Base-by-base conservation (phyloP, 2,113 vertebrate species). In the Oreocharis arfaki region DNA sequence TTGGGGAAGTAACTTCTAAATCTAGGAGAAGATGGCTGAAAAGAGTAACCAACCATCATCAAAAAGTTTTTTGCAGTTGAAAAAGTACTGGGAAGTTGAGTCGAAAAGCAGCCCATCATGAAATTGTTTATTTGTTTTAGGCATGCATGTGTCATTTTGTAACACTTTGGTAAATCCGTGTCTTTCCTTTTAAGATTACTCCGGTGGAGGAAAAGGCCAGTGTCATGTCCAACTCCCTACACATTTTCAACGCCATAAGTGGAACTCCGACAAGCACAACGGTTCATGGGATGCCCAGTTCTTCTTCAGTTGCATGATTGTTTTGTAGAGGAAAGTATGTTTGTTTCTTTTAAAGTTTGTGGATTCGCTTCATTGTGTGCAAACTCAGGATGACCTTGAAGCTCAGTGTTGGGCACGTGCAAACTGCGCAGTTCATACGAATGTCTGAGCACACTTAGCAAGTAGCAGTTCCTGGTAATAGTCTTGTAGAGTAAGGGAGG, bases 161-260 rank as follows among this genome's bases (percentile, higher is more conserved):
- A 82, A 22, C 26, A 2, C 42, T 46, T 47, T 90, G 35, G 17
- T 90, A 76, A 94, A 67, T 35, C 2, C 3, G 0, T 93, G 23
- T 79, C 95, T 94, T 96, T 65, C 69, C 18, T 97, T 95, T 95
- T 95, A 89, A 99, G 99, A 99, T 99, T 85, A 98, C 96, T 95
- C 98, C 98, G 0, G 98, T 99, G 95, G 99, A 99, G 96, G 99
- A 99, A 98, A 99, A 99, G 98, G 98, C 98, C n/a, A 98, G 93
- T 21, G 97, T 98, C 82, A 98, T 99, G 85, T 98, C 99, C 10
- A 99, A 99, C 91, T 99, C 99, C 0, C 97, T 99, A 77, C 99
- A 99, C 97, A 99, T 99, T 97, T 99, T 99, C 95, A 99, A 99
- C 2, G 99, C 99, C 98, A 99, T 99, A 97, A 99, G 99, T 16